Evolutionary conservation across 1,140 invertebrate species (phyloP), one percentile per base, ranked within the genome.

Genomic region (Drosophila ercepeae): DNA sequence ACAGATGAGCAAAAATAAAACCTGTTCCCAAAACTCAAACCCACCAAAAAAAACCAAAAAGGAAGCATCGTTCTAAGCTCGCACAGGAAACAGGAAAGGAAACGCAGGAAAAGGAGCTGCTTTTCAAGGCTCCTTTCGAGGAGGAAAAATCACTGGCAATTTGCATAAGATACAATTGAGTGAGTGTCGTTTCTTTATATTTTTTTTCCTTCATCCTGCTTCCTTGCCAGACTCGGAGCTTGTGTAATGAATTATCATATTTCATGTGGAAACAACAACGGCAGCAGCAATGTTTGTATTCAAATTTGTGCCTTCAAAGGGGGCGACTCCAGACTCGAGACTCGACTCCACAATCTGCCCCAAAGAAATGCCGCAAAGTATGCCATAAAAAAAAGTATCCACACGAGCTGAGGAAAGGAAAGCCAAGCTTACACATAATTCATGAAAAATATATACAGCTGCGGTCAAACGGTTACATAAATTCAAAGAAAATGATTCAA

Each of bases 161-260:
- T 88, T 88, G 82, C 82, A 88, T 88, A 88, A 88, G 83, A 89
- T 88, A 89, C 82, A 88, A 88, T 86, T 86, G 82, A 88, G 82
- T 88, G 82, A 86, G 77, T 88, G 82, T 86, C 68, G 79, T 83
- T 73, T 57, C 54, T 60, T 82, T 55, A 71, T 71, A 71, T 71
- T 71, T 59, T 59, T 16, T 39, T 39, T 71, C 29, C 27, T 14
- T 39, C 48, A n/a, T 29, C 25, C 25, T 21, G 63, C 41, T 58
- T 71, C 67, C 48, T 49, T 73, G 51, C 55, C 45, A 21, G 21
- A 21, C 21, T 70, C 60, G 19, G 61, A 57, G 77, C 82, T 82
- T 64, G 83, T 88, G 69, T 88, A 88, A 88, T 88, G 82, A 88
- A 88, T 88, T 88, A 88, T 89, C 82, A 88, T 88, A 88, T 88